Base-by-base conservation (phyloP, 2,113 vertebrate species). In the Dissostichus mawsoni region DNA sequence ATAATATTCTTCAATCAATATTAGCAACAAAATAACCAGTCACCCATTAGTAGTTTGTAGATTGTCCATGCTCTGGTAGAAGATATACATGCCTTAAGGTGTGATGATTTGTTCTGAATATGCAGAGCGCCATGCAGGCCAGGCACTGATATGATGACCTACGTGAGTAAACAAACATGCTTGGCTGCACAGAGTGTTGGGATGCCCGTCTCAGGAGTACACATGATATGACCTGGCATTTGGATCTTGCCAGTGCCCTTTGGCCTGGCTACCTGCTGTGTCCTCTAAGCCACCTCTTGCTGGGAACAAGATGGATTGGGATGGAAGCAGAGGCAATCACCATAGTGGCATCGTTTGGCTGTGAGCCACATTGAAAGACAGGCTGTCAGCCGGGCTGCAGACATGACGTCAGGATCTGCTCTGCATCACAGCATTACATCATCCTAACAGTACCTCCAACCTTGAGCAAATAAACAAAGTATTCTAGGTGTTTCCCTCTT, bases 181-280 rank as follows among this genome's bases (percentile, higher is more conserved):
- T 87, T 23, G 76, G 81, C 57, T 77, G 76, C 57, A 47, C 63
- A 47, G 51, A 45, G 76, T 56, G 50, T 61, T 85, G 57, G 58
- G 61, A 63, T 61, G 69, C 36, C 70, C 58, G 72, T 87, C 82
- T 87, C 59, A 66, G 52, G 48, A 79, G 55, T 78, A 84, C 77
- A 83, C 55, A 84, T 83, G 87, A 91, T 91, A 74, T 56, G 84
- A 88, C 83, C 75, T 74, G 81, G 85, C 76, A 69, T 84, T 69
- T 78, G 44, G 67, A 81, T 72, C 55, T 77, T 85, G 88, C 81
- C 86, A 67, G 81, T 61, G 59, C 57, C 76, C n/a, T 62, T 72
- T 78, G 77, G 80, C 76, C 56, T 55, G 70, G 47, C 53, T 80
- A 86, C 59, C 80, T 84, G 78, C 62, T 67, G 9, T 52, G 64